Evolutionary conservation across 1,140 invertebrate genomes (phyloP).

Genomic region (Heliothis virescens): DNA sequence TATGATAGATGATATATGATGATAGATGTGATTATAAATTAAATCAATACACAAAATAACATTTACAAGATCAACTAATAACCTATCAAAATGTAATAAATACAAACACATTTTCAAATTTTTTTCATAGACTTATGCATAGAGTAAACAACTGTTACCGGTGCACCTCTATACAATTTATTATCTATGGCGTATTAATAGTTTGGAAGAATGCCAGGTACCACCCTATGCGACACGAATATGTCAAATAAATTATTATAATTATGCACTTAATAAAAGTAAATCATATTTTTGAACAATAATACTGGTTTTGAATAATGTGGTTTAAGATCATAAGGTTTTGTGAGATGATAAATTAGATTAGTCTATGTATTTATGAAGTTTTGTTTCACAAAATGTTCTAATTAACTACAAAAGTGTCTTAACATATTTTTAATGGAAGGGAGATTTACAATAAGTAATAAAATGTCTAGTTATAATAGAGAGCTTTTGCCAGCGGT

Average conservation of each 20-base stretch:
- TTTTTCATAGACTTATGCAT: constrained; percentile 18
- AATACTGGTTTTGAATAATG: not conserved
- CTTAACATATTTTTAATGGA: not conserved
- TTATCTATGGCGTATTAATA: constrained; percentile 46
- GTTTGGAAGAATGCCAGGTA: constrained; percentile 34
- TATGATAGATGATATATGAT: too few species aligned
- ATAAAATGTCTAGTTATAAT: too few species aligned
- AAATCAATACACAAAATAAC: not conserved
- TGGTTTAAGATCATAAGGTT: constrained; percentile 4
- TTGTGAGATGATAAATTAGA: not conserved
- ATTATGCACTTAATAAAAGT: constrained; percentile 10
- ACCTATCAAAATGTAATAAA: constrained; percentile 28
- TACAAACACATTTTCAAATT: constrained; percentile 4
- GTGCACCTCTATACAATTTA: constrained; percentile 38
- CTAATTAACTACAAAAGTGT: not conserved
- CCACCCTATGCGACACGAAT: constrained; percentile 11
- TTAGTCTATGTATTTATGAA: not conserved
- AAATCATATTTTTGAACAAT: constrained; percentile 36
- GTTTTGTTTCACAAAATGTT: not conserved
- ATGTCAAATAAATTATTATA: constrained; percentile 47
- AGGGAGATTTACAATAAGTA: too few species aligned
- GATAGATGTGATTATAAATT: too few species aligned
- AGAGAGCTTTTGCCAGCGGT: too few species aligned
- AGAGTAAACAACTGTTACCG: constrained; percentile 6
- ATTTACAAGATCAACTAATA: constrained; percentile 5